A percentile compares a stretch with the other conserved stretches of the same genome.
Evolutionary conservation across 2,888 invertebrate species (phyloP).

Genomic region (Volucella inanis): DNA sequence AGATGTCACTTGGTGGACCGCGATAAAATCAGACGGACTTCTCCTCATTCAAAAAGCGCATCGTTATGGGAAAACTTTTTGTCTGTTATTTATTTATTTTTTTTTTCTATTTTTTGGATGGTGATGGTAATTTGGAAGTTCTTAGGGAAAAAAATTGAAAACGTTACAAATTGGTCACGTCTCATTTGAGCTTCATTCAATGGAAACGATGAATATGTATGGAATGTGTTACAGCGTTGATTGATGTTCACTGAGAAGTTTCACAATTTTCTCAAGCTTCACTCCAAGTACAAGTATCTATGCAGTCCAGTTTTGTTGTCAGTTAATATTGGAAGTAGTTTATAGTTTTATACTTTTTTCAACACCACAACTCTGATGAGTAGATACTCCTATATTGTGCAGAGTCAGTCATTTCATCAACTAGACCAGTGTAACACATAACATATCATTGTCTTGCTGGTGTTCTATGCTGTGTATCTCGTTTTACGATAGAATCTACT

Average conservation of each 20-base stretch:
- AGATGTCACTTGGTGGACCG: neutral
- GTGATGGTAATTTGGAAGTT: too few relatives aligned
- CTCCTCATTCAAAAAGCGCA: too few relatives aligned
- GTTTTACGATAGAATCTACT: conserved; percentile 14
- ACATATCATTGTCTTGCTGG: too few relatives aligned
- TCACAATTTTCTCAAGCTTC: neutral
- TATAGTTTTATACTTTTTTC: too few relatives aligned
- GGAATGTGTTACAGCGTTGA: too few relatives aligned
- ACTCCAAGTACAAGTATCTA: too few relatives aligned
- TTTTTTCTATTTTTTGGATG: too few relatives aligned
- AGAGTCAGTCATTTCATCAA: neutral
- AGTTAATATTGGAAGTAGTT: too few relatives aligned
- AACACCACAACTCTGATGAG: neutral
- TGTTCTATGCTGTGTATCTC: neutral
- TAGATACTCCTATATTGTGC: neutral
- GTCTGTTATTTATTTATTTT: too few relatives aligned
- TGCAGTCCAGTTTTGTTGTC: too few relatives aligned
- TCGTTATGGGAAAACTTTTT: too few relatives aligned
- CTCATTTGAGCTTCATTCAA: conserved; percentile 49
- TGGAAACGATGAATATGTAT: conserved; percentile 16
- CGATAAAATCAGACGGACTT: neutral
- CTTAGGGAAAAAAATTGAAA: too few relatives aligned
- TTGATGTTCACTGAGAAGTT: neutral
- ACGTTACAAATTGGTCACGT: conserved; percentile 51
- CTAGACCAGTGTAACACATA: neutral